Evolutionary conservation across 2,797 vertebrate genomes (phyloP), one percentile per base, ranked within the genome.

Genomic region (Lacerta bilineata): DNA sequence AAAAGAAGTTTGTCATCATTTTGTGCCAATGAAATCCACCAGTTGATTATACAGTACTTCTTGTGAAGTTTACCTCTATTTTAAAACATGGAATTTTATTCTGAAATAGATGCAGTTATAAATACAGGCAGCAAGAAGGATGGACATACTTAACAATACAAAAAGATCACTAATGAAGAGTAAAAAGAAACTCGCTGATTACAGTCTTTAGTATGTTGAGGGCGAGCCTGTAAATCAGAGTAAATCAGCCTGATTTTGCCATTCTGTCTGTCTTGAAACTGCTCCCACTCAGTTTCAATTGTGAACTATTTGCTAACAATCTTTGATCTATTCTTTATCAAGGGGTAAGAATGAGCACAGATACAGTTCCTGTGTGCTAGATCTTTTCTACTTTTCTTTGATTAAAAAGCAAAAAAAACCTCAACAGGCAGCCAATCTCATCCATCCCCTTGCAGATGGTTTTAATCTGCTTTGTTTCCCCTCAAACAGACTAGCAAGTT

Each of bases 401-500:
- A 81, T 80, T 84, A 27, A 71, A 83, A 89, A 61, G 1, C 18
- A 13, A 41, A 41, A 41, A 41, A 41, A 41, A 41, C 33, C 29
- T 23, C 72, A 88, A 89, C 89, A 84, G 4, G 20, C 87, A 55
- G 15, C 41, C 84, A 76, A 89, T 2, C 8, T 84, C 18, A 81
- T 91, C 50, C 80, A 25, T 85, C 77, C 41, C 83, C 80, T 74
- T 84, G 25, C 39, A 86, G 88, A 3, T 55, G 86, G 0, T 88
- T 75, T 3, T 91, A n/a, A 25, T 71, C 6, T 86, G 84, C 84
- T 10, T 2, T 2, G 61, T 0, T 36, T 76, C 71, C 46, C 23
- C 64, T 74, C 25, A 5, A 69, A 13, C 88, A 91, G 74, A 80
- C 29, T 87, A 86, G 64, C 2, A 0, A 36, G 85, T 90, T 5